Base-by-base conservation (phyloP, 2,797 vertebrate genomes). In the Ptychadena robeensis region DNA sequence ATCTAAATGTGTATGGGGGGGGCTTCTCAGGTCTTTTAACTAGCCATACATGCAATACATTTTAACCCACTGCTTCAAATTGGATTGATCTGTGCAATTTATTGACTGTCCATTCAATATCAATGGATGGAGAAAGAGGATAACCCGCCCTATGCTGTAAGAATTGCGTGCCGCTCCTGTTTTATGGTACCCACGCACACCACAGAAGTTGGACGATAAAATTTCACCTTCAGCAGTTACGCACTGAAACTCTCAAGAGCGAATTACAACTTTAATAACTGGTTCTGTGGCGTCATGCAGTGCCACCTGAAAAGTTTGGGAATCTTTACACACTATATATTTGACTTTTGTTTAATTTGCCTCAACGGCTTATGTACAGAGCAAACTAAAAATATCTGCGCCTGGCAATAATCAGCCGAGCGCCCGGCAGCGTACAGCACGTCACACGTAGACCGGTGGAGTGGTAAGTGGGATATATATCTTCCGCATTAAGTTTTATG, bases 351-450 rank as follows among this genome's bases (percentile, higher is more conserved):
- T 38, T 65, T 37, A 76, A 76, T 76, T 28, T 63, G 63, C 37
- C 59, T 74, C 57, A n/a, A 74, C 11, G 28, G 38, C 5, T 66
- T 77, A 77, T 76, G 61, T 25, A 48, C 61, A 66, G 61, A 76
- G 48, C 35, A 44, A 78, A 65, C 76, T 69, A 69, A 79, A 59
- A 79, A 79, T 69, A 79, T 59, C 66, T 34, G 14, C 6, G 48
- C n/a, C 66, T 79, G 77, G 66, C 32, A 59, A 79, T 30, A 70
- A 69, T 70, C 48, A 59, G 32, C n/a, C 34, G 30, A 53, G 32
- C 61, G 66, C 32, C 66, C 59, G 32, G 73, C 73, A 75, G 44
- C 14, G 27, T 68, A 38, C 40, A 68, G 64, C 9, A 35, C 40
- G 68, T 22, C 48, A 30, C 44, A 70, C 77, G 66, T 31, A 61